Percentiles rank a stretch among this genome's conserved stretches.
These are phyloP conservation scores for Peromyscus californicus DNA, from an alignment of 2,113 vertebrate species.

Conservation along the genomic window DNA sequence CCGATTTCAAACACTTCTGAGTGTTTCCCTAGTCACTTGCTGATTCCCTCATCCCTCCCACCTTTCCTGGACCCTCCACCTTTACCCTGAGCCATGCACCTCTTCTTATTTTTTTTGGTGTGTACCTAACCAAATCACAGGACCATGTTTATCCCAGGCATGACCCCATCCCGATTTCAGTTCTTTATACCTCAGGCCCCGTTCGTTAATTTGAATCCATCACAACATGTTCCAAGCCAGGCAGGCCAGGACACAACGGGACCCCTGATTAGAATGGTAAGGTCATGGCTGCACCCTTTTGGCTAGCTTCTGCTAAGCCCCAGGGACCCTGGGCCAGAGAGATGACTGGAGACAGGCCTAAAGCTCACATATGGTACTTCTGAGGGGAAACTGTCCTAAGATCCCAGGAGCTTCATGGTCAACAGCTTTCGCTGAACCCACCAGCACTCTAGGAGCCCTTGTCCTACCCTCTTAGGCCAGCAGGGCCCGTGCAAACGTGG, in stretches of 20 bases:
- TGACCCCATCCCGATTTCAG: not conserved
- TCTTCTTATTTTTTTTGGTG: not conserved
- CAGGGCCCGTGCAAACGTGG: not conserved
- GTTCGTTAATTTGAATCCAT: not conserved
- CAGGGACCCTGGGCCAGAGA: not conserved
- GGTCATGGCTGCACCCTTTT: no score
- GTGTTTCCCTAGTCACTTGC: not conserved
- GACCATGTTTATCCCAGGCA: not conserved
- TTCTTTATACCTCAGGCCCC: not conserved
- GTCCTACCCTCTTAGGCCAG: not conserved
- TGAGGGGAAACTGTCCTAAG: not conserved
- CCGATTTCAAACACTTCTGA: not conserved
- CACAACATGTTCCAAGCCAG: no score
- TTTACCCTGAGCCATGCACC: no score
- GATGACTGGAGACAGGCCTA: not conserved
- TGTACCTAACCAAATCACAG: not conserved
- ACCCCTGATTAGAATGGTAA: not conserved
- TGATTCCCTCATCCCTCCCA: not conserved
- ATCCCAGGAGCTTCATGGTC: not conserved
- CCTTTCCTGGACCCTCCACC: no score
- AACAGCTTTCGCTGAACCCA: not conserved
- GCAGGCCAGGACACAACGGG: not conserved
- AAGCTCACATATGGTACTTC: not conserved
- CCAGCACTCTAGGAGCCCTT: not conserved
- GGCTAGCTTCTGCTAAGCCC: not conserved